These are phyloP conservation scores for Sinonovacula constricta DNA, from an alignment of 1,140 invertebrate genomes.

Conservation along the genomic window DNA sequence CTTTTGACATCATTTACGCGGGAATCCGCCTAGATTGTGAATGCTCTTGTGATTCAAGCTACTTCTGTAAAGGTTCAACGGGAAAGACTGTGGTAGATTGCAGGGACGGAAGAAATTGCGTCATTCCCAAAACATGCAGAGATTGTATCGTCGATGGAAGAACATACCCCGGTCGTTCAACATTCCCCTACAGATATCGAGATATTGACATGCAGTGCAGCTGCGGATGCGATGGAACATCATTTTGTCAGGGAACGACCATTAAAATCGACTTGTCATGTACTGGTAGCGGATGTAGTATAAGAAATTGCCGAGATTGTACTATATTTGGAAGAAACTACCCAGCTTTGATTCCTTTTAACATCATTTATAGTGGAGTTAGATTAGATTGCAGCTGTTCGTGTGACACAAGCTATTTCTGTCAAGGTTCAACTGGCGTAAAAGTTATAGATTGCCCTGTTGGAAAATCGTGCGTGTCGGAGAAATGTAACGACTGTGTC, in stretches of 20 bases:
- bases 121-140: conserved; percentile 3
- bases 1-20: not conserved
- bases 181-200: conserved; percentile 23
- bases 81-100: not conserved
- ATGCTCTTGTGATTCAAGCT: not conserved
- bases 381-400: conserved; percentile 10
- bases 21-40: not conserved
- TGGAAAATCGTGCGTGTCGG: not conserved
- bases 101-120: not conserved
- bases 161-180: conserved; percentile 1
- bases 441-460: conserved; percentile 10
- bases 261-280: conserved; percentile 14
- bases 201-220: conserved; percentile 21
- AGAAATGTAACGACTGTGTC: conserved; percentile 13
- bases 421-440: conserved; percentile 2
- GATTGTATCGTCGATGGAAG: conserved; percentile 20
- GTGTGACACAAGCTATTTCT: conserved; percentile 28
- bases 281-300: conserved; percentile 27
- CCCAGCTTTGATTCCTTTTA: conserved; percentile 14
- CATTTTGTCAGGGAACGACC: conserved; percentile 22
- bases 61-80: not conserved
- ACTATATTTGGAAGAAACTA: conserved; percentile 35
- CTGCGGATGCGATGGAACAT: conserved; percentile 42
- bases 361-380: conserved; percentile 29
- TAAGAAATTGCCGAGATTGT: conserved; percentile 34